Base-by-base conservation (phyloP, 2,888 invertebrate species). In the Scaptomyza cyrtandrae region DNA sequence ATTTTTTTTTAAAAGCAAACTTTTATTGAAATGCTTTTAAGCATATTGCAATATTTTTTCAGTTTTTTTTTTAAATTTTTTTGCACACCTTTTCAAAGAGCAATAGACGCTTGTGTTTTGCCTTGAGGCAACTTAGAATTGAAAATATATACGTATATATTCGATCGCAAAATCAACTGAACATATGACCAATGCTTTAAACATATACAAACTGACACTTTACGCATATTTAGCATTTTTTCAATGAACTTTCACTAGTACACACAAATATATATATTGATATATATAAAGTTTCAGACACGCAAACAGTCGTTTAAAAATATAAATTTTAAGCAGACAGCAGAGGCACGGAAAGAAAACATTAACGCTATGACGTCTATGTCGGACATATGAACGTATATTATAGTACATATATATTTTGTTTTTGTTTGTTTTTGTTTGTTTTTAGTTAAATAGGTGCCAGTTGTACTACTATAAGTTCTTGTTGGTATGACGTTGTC, bases 41-140 rank as follows among this genome's bases (percentile, higher is more conserved):
- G 52, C 50, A 67, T 64, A 75, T 66, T 75, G 64, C 49, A 50
- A 53, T 65, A 53, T 49, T 13, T 19, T 19, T 41, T 14, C 1
- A 1, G 14, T 41, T 41, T 41, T 41, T 39, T 7, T 0, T 3
- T 24, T 24, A n/a, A n/a, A n/a, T 24, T 41, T 58, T 57, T 68
- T 70, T 54, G 67, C 62, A 65, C 67, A 67, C 57, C 45, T 61
- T 37, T 70, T 24, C 31, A 55, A 41, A 69, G 80, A 71, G 65
- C 80, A 82, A 81, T 71, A 79, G 75, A 71, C 84, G 50, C 19
- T 0, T 29, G 81, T 75, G 39, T 81, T 81, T 84, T 71, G 73
- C 79, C 79, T 82, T 76, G 76, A 66, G 59, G 24, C 39, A 19
- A 62, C 35, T 10, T 35, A 29, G 27, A 48, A 48, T 44, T 14